These are phyloP conservation scores for Teleopsis dalmanni DNA, from an alignment of 1,140 invertebrate genomes.

Conservation along the genomic window DNA sequence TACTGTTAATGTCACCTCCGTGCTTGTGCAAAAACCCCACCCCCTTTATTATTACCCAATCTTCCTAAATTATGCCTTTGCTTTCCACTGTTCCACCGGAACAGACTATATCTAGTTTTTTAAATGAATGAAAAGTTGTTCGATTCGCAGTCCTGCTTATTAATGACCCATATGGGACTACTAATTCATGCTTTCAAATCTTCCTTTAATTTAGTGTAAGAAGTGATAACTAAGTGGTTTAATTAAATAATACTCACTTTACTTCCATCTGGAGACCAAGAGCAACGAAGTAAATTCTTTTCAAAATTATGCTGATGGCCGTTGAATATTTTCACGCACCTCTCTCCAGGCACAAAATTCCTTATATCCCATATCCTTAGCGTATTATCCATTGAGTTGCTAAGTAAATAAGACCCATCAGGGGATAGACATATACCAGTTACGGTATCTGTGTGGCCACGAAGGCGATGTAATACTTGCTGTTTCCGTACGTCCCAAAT, in stretches of 20 bases:
- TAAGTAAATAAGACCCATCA: constrained; percentile 90
- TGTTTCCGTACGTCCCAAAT: constrained; percentile 96
- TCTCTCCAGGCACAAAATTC: constrained; percentile 76
- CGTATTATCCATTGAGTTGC: constrained; percentile 97
- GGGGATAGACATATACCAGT: constrained; percentile 88
- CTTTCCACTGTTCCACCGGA: too few species aligned
- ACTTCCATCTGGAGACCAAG: constrained; percentile 84
- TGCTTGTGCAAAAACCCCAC: too few species aligned
- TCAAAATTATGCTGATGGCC: constrained; percentile 99
- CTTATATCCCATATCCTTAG: constrained; percentile 74
- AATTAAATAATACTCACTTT: constrained; percentile 53
- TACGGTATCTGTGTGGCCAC: constrained; percentile 87
- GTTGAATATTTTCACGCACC: constrained; percentile 86
- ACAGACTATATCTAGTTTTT: too few species aligned
- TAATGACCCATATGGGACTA: too few species aligned
- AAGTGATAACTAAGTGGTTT: too few species aligned
- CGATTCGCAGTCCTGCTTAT: too few species aligned
- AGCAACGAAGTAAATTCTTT: constrained; percentile 82
- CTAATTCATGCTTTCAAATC: too few species aligned
- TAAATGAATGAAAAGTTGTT: too few species aligned
- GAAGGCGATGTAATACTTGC: constrained; percentile 74
- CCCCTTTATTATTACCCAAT: too few species aligned
- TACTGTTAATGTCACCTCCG: too few species aligned
- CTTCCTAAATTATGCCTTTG: too few species aligned
- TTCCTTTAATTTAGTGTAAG: too few species aligned